A percentile compares a stretch with the other conserved stretches of the same genome.
Conservation (phyloP, 2,888 invertebrate genomes). For the Trissolcus brochymenae region DNA sequence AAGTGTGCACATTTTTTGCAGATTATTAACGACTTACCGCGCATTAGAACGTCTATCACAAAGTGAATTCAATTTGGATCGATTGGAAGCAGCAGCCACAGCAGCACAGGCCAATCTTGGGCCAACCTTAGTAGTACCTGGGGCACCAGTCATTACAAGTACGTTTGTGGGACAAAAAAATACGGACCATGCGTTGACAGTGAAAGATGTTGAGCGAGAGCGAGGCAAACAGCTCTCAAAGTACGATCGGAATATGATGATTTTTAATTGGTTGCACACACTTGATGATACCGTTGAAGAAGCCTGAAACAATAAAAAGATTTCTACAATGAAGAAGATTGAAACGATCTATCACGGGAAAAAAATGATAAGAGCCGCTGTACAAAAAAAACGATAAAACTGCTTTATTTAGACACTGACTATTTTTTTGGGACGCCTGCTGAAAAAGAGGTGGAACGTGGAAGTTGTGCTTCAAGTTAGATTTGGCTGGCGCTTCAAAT, state of each 20-base stretch:
- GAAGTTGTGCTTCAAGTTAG: too few relatives aligned
- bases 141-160: conserved; percentile 74
- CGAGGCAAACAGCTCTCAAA: conserved; percentile 90
- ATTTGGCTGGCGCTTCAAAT: too few relatives aligned
- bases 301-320: background rate
- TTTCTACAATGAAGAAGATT: background rate
- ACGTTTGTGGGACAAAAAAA: conserved; percentile 65
- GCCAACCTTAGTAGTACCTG: conserved; percentile 75
- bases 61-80: conserved; percentile 89
- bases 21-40: conserved; percentile 87
- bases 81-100: conserved; percentile 81
- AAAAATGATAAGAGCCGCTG: too few relatives aligned
- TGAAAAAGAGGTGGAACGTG: too few relatives aligned
- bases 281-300: conserved; percentile 83
- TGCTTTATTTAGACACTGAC: too few relatives aligned
- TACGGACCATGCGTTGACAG: conserved; percentile 80
- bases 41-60: conserved; percentile 88
- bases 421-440: too few relatives aligned
- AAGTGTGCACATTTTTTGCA: conserved; percentile 28
- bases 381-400: too few relatives aligned
- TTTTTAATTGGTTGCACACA: conserved; percentile 95
- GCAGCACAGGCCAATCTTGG: conserved; percentile 75
- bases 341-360: background rate
- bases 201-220: conserved; percentile 88
- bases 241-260: conserved; percentile 96